These are phyloP conservation scores for Zaprionus ghesquierei DNA, from an alignment of 1,140 invertebrate genomes.

Conservation along the genomic window DNA sequence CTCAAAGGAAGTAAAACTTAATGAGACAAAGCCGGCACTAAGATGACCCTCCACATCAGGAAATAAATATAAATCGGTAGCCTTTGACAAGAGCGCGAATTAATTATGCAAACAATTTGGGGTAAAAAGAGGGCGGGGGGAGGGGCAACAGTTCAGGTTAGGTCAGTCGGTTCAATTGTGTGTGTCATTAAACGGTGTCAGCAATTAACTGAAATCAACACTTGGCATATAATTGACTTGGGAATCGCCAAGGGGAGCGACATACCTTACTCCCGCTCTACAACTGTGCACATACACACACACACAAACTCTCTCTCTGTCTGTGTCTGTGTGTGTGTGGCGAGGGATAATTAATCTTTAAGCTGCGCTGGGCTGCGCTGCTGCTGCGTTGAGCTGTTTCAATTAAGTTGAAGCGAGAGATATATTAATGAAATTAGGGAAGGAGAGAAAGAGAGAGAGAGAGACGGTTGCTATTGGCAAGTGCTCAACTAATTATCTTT, in stretches of 20 bases:
- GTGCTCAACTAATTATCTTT: conserved; percentile 15
- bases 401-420: conserved; percentile 33
- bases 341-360: conserved; percentile 65
- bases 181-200: conserved; percentile 50
- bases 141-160: not conserved
- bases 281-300: not conserved
- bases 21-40: not conserved
- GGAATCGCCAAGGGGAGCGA: conserved; percentile 24
- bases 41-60: not conserved
- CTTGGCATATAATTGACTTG: conserved; percentile 46
- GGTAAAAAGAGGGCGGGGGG: not conserved
- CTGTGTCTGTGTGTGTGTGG: not conserved
- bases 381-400: conserved; percentile 37
- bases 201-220: conserved; percentile 73
- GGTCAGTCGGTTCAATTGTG: conserved; percentile 43
- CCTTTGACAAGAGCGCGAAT: conserved; percentile 40
- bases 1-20: not conserved
- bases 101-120: conserved; percentile 52
- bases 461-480: not conserved
- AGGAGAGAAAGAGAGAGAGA: not conserved
- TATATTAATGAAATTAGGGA: not conserved
- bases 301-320: not conserved
- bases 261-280: not conserved
- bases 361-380: conserved; percentile 25
- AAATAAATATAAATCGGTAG: conserved; percentile 4